A percentile compares a stretch with the other conserved stretches of the same genome.
Conservation (phyloP, 2,888 invertebrate genomes). For the Mythimna albipuncta region DNA sequence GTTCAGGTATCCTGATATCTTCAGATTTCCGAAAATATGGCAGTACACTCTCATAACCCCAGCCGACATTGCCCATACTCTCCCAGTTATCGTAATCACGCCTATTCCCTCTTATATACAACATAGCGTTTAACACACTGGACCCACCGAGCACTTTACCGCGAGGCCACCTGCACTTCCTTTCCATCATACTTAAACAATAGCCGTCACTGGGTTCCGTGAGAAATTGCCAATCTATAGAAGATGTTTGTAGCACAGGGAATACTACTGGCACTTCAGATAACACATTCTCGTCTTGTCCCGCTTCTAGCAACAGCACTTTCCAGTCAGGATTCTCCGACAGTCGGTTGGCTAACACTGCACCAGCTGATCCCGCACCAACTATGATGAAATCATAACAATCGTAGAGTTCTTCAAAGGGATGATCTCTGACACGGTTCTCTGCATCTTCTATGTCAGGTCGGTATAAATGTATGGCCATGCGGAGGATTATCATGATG, state of each 20-base stretch:
- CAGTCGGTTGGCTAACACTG: constrained; percentile 94
- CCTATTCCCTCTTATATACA: constrained; percentile 96
- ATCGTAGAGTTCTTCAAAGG: constrained; percentile 88
- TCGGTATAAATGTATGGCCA: constrained; percentile 91
- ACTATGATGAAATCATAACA: constrained; percentile 95
- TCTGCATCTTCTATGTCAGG: constrained; percentile 93
- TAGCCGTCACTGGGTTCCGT: constrained; percentile 93
- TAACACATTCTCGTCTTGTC: constrained; percentile 93
- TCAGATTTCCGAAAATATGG: constrained; percentile 96
- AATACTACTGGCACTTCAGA: constrained; percentile 94
- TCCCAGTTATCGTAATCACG: constrained; percentile 97
- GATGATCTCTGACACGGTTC: constrained; percentile 91
- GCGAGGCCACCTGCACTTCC: constrained; percentile 94
- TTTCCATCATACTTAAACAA: constrained; percentile 92
- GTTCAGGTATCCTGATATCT: constrained; percentile 93
- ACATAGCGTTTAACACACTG: constrained; percentile 97
- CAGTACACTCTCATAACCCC: constrained; percentile 94
- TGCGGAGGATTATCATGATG: constrained; percentile 92
- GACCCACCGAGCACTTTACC: constrained; percentile 95
- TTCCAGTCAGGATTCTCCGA: constrained; percentile 94
- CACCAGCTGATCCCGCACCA: constrained; percentile 96
- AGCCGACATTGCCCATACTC: constrained; percentile 93
- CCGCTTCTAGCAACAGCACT: constrained; percentile 95
- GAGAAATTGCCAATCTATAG: constrained; percentile 95
- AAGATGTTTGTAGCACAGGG: constrained; percentile 93